Evolutionary conservation across 2,888 invertebrate genomes (phyloP).

Genomic region (Lordiphosa andalusiaca): DNA sequence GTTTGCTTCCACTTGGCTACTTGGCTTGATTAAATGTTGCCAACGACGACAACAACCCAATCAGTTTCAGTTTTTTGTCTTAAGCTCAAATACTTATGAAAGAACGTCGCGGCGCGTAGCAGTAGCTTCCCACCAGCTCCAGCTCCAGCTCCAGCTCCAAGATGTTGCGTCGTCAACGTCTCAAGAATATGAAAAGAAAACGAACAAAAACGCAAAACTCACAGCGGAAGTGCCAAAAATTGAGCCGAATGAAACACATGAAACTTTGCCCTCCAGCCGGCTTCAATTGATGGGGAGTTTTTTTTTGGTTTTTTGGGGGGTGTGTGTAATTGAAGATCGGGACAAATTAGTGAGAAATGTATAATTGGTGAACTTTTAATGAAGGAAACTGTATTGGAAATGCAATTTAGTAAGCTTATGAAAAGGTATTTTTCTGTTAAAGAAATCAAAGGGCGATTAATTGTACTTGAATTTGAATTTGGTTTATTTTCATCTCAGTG

Average conservation of each 20-base stretch:
- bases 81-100: slow-evolving; percentile 7
- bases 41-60: slow-evolving; percentile 46
- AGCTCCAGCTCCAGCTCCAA: slow-evolving; percentile 1
- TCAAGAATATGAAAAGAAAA: slow-evolving; percentile 16
- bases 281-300: background rate
- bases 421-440: too few relatives aligned
- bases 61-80: slow-evolving; percentile 8
- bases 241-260: slow-evolving; percentile 6
- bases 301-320: too few relatives aligned
- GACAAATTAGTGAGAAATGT: too few relatives aligned
- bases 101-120: slow-evolving; percentile 2
- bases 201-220: slow-evolving; percentile 15
- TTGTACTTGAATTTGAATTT: too few relatives aligned
- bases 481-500: too few relatives aligned
- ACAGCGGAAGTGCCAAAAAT: slow-evolving; percentile 23
- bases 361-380: too few relatives aligned
- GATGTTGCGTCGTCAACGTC: slow-evolving; percentile 24
- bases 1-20: slow-evolving; percentile 69
- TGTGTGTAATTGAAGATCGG: too few relatives aligned
- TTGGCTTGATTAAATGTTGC: slow-evolving; percentile 71
- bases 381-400: too few relatives aligned
- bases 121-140: background rate
- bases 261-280: background rate
- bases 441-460: too few relatives aligned
- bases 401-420: too few relatives aligned